Conservation (phyloP, 30 jellyfish, hydroid and myxozoan genomes). For the Catostylus mosaicus region DNA sequence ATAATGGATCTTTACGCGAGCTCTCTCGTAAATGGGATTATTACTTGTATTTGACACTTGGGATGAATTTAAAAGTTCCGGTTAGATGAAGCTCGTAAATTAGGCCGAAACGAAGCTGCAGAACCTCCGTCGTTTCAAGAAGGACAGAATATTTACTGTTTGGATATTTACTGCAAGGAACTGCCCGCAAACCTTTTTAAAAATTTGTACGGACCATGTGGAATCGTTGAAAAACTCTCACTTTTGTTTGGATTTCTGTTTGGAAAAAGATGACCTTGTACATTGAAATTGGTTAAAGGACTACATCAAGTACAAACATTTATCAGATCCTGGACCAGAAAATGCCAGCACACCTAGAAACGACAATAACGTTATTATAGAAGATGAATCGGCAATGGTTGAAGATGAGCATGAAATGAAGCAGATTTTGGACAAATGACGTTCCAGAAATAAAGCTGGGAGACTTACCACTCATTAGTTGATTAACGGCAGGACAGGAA, state of each 20-base stretch:
- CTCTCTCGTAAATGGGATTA: slow-evolving; percentile 15
- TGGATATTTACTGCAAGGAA: no score
- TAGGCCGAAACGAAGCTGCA: no score
- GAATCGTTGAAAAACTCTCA: no score
- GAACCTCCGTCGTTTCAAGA: no score
- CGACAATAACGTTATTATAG: background rate
- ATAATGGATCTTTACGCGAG: no score
- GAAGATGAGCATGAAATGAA: background rate
- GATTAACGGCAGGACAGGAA: no score
- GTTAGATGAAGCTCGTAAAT: no score
- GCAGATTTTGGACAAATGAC: background rate
- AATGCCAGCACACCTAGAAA: background rate
- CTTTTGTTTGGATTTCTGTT: no score
- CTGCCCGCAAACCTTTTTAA: no score
- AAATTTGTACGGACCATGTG: no score
- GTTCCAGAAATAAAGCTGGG: slow-evolving; percentile 1
- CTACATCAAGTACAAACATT: background rate
- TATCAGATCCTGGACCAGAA: slow-evolving; percentile 4
- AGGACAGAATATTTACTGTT: no score
- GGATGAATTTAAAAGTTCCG: no score
- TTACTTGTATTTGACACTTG: slow-evolving; percentile 31
- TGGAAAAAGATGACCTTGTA: slow-evolving; percentile 1
- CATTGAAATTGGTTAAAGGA: background rate
- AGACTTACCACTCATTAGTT: background rate
- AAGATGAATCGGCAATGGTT: background rate